Conservation (phyloP, 1,140 invertebrate species). For the Drosophila lini region DNA sequence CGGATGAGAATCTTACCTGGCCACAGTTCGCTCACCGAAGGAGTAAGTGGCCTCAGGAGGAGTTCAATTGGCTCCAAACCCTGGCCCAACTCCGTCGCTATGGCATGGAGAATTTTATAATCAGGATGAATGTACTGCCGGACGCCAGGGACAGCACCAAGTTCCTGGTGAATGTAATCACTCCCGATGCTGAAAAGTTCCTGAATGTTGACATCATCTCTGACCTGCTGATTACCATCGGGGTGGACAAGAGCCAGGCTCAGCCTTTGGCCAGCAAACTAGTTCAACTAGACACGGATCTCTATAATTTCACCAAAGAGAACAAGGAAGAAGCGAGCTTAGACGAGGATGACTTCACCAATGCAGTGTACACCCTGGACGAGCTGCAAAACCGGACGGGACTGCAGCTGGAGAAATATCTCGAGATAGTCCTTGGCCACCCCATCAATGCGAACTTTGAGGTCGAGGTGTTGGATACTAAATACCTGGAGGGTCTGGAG, state of each 20-base stretch:
- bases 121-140: background rate
- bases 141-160: background rate
- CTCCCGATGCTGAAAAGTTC: background rate
- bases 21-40: background rate
- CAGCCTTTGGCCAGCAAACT: background rate
- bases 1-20: constrained; percentile 11
- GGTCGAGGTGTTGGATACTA: background rate
- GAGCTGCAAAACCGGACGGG: background rate
- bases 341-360: background rate
- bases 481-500: background rate
- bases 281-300: background rate
- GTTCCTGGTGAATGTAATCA: background rate
- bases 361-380: background rate
- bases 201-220: background rate
- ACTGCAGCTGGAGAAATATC: background rate
- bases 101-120: background rate
- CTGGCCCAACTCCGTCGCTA: constrained; percentile 1
- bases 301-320: background rate
- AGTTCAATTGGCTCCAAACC: constrained; percentile 16
- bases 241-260: background rate
- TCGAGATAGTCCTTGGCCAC: background rate
- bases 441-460: background rate
- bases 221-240: background rate
- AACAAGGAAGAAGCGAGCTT: background rate
- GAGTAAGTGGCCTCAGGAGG: background rate